Evolutionary conservation across 2,797 vertebrate genomes (phyloP).

Genomic region (Sebastes cheni): DNA sequence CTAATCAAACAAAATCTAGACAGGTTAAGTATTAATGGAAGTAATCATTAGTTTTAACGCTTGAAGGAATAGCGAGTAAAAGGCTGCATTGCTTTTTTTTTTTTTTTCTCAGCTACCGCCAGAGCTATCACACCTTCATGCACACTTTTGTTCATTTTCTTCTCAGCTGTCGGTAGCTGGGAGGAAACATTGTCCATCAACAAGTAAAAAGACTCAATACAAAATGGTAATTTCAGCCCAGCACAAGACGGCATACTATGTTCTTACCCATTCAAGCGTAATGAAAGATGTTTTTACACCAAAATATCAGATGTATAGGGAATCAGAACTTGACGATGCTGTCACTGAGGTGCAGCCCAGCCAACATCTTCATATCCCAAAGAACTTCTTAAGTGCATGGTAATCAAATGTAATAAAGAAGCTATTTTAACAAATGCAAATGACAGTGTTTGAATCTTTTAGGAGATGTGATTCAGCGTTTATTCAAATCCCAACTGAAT

Average conservation of each 20-base stretch:
- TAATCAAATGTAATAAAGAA: background rate
- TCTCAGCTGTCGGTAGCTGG: background rate
- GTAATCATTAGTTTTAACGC: background rate
- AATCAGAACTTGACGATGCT: background rate
- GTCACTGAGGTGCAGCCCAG: background rate
- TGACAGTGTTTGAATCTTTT: background rate
- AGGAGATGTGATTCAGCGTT: background rate
- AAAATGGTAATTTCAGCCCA: background rate
- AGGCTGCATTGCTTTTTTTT: background rate
- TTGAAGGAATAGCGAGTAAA: background rate
- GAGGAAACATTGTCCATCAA: constrained; percentile 21
- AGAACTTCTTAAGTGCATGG: background rate
- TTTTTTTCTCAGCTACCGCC: background rate
- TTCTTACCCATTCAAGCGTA: background rate
- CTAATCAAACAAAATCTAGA: background rate
- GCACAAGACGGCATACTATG: background rate
- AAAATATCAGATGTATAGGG: background rate
- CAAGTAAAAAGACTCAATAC: constrained; percentile 7
- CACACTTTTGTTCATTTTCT: background rate
- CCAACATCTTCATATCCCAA: background rate
- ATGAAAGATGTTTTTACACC: background rate
- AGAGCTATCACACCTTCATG: background rate
- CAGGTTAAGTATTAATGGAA: background rate
- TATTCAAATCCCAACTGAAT: background rate
- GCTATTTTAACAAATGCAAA: background rate